Base-by-base conservation (phyloP, 2,113 vertebrate species). In the Oreochromis spilurus region DNA sequence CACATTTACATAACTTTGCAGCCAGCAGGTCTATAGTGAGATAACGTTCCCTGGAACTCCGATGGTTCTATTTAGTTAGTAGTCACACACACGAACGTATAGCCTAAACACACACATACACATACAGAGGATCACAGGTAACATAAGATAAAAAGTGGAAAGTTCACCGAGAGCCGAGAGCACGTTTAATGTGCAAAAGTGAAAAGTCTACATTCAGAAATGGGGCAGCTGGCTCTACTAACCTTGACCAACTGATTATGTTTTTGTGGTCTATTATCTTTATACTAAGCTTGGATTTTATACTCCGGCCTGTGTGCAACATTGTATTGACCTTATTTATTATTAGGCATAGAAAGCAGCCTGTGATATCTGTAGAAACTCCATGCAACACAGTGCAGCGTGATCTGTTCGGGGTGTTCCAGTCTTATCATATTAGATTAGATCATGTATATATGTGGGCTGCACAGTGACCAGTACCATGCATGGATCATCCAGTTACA, bases 1-100 rank as follows among this genome's bases (percentile, higher is more conserved):
- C 9, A 60, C 86, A 94, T 95, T 96, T 95, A 93, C 94, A 95
- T 95, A 94, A 95, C 91, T 94, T 91, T 92, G 88, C 89, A 91
- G 88, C 79, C 19, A 65, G 85, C 87, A 77, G 89, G 65, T 67
- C 60, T 91, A 89, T 60, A 86, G 82, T 17, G 17, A 92, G 93
- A 96, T 96, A 94, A 92, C 77, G 53, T 92, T 93, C 86, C 89
- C 86, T 92, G 83, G 90, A 95, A 94, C 75, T 91, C 91, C 93
- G 81, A 87, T 90, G 87, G 85, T 90, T 90, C 80, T 95, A 78
- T 96, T 94, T 94, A 88, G 84, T 92, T 93, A 88, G 82, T 70
- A 83, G 72, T 67, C 52, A 80, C 72, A 89, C 79, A 79, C 79
- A 84, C 6, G 1, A 38, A 65, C 1, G 2, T 36, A 13, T 17